Base-by-base conservation (phyloP, 1,140 invertebrate species). In the Tetraneura akinire region DNA sequence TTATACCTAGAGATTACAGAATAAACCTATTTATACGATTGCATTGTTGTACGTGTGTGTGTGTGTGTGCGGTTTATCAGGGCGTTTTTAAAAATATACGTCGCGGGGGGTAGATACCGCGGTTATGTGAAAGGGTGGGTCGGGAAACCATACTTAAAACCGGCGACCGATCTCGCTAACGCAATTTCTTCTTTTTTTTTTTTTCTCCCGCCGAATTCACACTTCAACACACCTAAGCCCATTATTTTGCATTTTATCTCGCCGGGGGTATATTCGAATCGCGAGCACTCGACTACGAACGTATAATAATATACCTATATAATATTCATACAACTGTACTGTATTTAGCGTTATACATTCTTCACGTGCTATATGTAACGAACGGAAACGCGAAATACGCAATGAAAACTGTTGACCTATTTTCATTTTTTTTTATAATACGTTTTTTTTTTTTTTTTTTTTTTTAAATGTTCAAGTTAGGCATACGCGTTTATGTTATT, bases 91-190 rank as follows among this genome's bases (percentile, higher is more conserved):
- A 3, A 37, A 37, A 37, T 37, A 37, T 37, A 37, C 32, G 32
- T 37, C n/a, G 32, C 6, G n/a, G 73, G 70, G 23, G 47, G 70
- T 8, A 16, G 10, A 21, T 21, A 74, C 14, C 10, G 13, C 23
- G 18, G 8, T 37, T 62, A 32, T 26, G 29, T 32, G 10, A n/a
- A 11, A 29, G 45, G 47, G 73, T 9, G 66, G 16, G 26, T 55
- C 37, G 51, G n/a, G n/a, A 32, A 76, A 76, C 49, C n/a, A n/a
- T 76, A 60, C 73, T 76, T 76, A 76, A 76, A 76, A 76, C 73
- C 49, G 3, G 42, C 66, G 45, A 68, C 66, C 66, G 16, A 68
- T 68, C 66, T 68, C 47, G 16, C 42, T 47, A 47, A 68, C 66
- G 42, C 21, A 26, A 68, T 68, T 68, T 68, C 16, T 37, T 64